Evolutionary conservation across 2,113 vertebrate genomes (phyloP), one percentile per base, ranked within the genome.

Genomic region (Rhea americana): DNA sequence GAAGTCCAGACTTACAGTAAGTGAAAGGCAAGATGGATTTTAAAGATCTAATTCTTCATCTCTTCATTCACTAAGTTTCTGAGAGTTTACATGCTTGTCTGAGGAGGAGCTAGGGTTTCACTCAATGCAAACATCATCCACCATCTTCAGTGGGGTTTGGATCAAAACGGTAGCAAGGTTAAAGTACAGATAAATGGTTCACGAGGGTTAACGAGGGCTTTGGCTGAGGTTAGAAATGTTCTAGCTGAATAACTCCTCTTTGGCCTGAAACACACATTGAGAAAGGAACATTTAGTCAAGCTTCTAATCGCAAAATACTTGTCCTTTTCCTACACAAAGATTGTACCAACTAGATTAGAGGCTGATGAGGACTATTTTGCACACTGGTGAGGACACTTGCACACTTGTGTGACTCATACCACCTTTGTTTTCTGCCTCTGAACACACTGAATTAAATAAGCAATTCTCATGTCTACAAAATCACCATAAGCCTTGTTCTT

Each of bases 321-420:
- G 47, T 26, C 9, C 39, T 16, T 74, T 79, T 87, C 11, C 22
- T 67, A 41, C 4, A 5, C 7, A 45, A 75, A 35, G 18, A 25
- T 9, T 53, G 30, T 70, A 32, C 7, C 45, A 80, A n/a, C 20
- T 61, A 35, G 35, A 35, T 59, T 55, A 55, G 35, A 80, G 1
- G 43, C 62, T 67, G 35, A 15, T 59, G 62, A 76, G 30, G 15
- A 51, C 2, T 53, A 3, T 6, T 45, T 61, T 61, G 21, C 24
- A 35, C 35, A 35, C 35, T 35, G 35, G 35, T 35, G 35, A 35
- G 35, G 35, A 2, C 43, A 58, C 39, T 89, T 80, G 26, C 17
- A 6, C 37, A 45, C 17, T 26, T 3, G 5, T 47, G 20, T 55
- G 35, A 35, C 30, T 74, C 0, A 0, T 3, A 9, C 2, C 20